These are phyloP conservation scores for Chionomys nivalis DNA, from an alignment of 2,113 vertebrate species.

Conservation along the genomic window DNA sequence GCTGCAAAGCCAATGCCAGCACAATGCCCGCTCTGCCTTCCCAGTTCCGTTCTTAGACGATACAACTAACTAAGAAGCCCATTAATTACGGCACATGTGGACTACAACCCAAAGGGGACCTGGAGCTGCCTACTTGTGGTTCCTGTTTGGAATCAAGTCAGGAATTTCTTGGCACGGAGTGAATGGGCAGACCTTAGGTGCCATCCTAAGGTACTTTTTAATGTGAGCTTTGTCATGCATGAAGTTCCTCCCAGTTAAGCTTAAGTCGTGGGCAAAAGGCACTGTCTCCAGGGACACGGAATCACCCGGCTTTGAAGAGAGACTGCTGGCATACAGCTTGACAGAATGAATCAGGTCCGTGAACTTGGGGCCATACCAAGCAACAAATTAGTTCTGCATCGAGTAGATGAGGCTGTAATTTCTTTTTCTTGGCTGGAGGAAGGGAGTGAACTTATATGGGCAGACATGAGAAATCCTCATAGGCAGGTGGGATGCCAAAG, in stretches of 20 bases:
- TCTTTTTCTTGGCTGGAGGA: conserved; percentile 60
- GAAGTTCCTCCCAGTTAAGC: conserved; percentile 79
- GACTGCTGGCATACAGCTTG: conserved; percentile 36
- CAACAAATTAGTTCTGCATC: conserved; percentile 78
- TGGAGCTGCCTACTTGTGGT: conserved; percentile 54
- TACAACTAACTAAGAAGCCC: conserved; percentile 13
- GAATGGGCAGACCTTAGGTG: conserved; percentile 72
- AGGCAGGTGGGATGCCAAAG: conserved; percentile 15
- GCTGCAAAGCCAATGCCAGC: not conserved
- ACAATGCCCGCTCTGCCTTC: not conserved
- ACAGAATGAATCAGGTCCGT: conserved; percentile 44
- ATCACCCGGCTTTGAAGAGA: conserved; percentile 58
- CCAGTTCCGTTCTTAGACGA: conserved; percentile 33
- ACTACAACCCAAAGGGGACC: not conserved
- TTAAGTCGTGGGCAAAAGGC: conserved; percentile 73
- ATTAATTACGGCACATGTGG: conserved; percentile 44
- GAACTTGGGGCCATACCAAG: conserved; percentile 70
- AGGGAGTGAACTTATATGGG: conserved; percentile 49
- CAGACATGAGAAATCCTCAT: conserved; percentile 12
- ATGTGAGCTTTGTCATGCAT: conserved; percentile 69
- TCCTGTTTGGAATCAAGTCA: conserved; percentile 72
- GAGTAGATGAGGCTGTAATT: conserved; percentile 73
- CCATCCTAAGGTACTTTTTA: conserved; percentile 72
- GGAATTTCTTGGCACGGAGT: conserved; percentile 66
- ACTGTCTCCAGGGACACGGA: conserved; percentile 54